phyloP scores from a whole-genome alignment of 2,888 invertebrate species.

The Drosophila engyochracea region DNA sequence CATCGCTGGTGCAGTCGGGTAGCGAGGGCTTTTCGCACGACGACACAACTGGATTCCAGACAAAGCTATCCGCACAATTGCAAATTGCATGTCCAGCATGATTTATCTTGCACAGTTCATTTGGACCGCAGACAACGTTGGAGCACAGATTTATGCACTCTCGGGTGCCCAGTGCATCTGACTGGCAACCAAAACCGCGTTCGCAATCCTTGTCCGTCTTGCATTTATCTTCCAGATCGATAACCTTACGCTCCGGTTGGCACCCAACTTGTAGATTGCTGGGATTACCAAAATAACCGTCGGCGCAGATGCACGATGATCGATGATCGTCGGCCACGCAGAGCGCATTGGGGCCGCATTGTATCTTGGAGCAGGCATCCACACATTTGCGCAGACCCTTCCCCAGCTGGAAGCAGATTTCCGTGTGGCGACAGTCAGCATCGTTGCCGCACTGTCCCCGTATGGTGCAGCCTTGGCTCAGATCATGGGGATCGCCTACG shows the following conservation, averaged over 20 bases:
- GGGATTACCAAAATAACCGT: conserved; percentile 93
- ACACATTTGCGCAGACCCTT: conserved; percentile 93
- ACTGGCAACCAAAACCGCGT: conserved; percentile 89
- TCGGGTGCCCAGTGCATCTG: conserved; percentile 88
- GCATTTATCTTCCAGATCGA: conserved; percentile 88
- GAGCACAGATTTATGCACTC: conserved; percentile 92
- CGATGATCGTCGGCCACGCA: conserved; percentile 94
- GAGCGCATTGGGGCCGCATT: conserved; percentile 95
- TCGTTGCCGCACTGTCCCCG: conserved; percentile 93
- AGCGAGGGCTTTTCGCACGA: conserved; percentile 94
- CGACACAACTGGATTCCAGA: conserved; percentile 94
- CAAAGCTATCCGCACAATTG: conserved; percentile 91
- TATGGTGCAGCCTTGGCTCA: conserved; percentile 89
- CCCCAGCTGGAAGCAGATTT: conserved; percentile 95
- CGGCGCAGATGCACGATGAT: conserved; percentile 94
- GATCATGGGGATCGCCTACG: conserved; percentile 90
- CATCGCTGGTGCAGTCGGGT: conserved; percentile 91
- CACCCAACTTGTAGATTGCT: conserved; percentile 92
- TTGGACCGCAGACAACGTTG: conserved; percentile 92
- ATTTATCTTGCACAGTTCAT: conserved; percentile 92
- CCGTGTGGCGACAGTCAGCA: conserved; percentile 92
- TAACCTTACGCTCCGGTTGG: conserved; percentile 88
- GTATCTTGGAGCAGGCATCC: conserved; percentile 94
- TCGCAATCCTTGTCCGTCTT: conserved; percentile 90
- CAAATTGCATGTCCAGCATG: conserved; percentile 90